These are phyloP conservation scores for Micromesistius poutassou DNA, from an alignment of 2,797 vertebrate genomes.

Conservation along the genomic window DNA sequence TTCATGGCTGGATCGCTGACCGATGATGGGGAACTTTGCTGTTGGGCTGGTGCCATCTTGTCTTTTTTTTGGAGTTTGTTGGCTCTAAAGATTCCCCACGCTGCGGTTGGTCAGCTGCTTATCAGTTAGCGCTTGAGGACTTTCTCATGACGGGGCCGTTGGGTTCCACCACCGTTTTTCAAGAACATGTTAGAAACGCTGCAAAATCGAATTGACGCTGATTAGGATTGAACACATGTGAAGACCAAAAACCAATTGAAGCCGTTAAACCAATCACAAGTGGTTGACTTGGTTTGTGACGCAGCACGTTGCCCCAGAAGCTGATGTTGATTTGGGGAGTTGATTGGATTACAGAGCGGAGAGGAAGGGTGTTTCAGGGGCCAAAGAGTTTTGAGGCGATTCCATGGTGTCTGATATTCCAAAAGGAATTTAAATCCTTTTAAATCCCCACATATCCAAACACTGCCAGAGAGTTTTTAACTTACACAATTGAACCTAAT, in stretches of 20 bases:
- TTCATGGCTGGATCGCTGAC: constrained; percentile 28
- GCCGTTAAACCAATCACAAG: neutral
- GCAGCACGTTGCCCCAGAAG: neutral
- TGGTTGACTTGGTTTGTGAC: neutral
- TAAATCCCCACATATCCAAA: too few species aligned
- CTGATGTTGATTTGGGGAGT: neutral
- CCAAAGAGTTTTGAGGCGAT: neutral
- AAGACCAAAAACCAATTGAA: neutral
- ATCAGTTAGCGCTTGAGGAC: constrained; percentile 11
- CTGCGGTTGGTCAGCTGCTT: constrained; percentile 11
- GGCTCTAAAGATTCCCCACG: neutral
- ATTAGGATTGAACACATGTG: neutral
- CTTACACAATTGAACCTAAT: too few species aligned
- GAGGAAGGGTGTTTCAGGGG: neutral
- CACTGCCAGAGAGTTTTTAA: too few species aligned
- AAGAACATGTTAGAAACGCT: neutral
- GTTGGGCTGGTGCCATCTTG: constrained; percentile 12
- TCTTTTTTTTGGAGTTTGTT: constrained; percentile 17
- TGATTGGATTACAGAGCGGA: neutral
- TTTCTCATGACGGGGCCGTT: constrained; percentile 15
- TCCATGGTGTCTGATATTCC: neutral
- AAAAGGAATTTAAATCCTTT: neutral
- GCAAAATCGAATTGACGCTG: neutral
- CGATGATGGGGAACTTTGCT: constrained; percentile 24
- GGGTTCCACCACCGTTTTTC: constrained; percentile 1